A percentile compares a stretch with the other conserved stretches of the same genome.
phyloP scores from a whole-genome alignment of 2,113 vertebrate species.

The Craseonycteris thonglongyai region DNA sequence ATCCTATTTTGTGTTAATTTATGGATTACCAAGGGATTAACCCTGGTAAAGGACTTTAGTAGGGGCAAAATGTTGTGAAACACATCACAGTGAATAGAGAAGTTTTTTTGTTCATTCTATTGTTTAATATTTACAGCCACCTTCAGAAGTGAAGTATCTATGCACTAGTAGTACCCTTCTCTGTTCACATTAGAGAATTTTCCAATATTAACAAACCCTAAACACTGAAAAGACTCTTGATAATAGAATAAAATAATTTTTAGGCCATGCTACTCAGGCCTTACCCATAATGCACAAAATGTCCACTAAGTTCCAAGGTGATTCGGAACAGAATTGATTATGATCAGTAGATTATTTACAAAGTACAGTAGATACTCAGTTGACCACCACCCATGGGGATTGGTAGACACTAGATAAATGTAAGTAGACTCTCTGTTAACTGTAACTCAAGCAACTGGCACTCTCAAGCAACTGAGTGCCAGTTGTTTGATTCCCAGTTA shows the following conservation, averaged over 20 bases:
- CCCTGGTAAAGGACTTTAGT: not conserved
- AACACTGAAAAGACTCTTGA: not conserved
- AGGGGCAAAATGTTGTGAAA: constrained; percentile 20
- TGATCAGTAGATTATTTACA: not conserved
- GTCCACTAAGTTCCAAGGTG: not conserved
- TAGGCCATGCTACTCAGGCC: not conserved
- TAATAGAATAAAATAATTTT: constrained; percentile 22
- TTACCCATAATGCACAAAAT: constrained; percentile 12
- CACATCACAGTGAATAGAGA: not conserved
- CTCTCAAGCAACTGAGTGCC: no score
- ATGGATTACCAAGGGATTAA: constrained; percentile 27
- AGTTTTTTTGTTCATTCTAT: not conserved
- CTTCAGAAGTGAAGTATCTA: constrained; percentile 3
- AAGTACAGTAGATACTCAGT: no score
- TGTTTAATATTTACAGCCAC: constrained; percentile 19
- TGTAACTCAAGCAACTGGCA: no score
- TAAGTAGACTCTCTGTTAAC: no score
- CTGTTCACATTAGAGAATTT: constrained; percentile 7
- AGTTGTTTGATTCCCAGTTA: no score
- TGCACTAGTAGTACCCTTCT: not conserved
- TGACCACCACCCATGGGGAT: no score
- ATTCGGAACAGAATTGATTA: not conserved
- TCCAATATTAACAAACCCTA: not conserved
- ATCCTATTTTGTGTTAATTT: constrained; percentile 32
- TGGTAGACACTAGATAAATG: no score